Evolutionary conservation across 2,888 invertebrate genomes (phyloP), one percentile per base, ranked within the genome.

Genomic region (Empis livida): DNA sequence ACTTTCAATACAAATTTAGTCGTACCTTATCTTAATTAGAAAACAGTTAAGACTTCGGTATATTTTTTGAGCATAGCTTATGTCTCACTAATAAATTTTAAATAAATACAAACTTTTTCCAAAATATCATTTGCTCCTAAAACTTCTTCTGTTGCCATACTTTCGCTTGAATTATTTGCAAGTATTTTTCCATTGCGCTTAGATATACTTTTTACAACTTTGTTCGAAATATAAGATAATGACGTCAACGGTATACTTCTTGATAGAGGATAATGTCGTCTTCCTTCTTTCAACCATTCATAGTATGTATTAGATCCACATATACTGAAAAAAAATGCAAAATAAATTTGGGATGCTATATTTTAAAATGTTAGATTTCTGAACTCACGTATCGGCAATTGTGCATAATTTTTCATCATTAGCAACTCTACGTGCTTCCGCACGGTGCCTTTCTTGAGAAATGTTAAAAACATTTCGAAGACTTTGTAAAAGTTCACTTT

Each of bases 381-480:
- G 35, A 8, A 73, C 80, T 79, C 76, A 93, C 93, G 84, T 83
- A 65, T 91, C 84, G 57, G 93, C 91, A 67, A 94, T 87, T 48
- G 89, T 86, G 56, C 84, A 80, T 57, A 93, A 73, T 67, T 84
- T 79, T 67, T 94, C 92, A 72, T 93, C 93, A 71, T 91, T 93
- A 47, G 89, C 84, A 59, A 89, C 93, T 68, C 93, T 78, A 58
- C 93, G 78, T 58, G 92, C 80, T 74, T 94, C 94, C 47, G 92
- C 92, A 61, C 87, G 82, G 71, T 94, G 93, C 57, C 94, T 77
- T 69, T 94, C 94, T 64, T 82, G 81, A 52, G 89, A 83, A 68
- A 94, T 92, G 71, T 89, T 88, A 67, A 85, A 78, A 63, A 80
- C 77, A 65, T 78, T 77, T 62, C 88, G 83, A 57, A 92, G 76